Conservation (phyloP, 2,797 vertebrate genomes). For the Semotilus atromaculatus region DNA sequence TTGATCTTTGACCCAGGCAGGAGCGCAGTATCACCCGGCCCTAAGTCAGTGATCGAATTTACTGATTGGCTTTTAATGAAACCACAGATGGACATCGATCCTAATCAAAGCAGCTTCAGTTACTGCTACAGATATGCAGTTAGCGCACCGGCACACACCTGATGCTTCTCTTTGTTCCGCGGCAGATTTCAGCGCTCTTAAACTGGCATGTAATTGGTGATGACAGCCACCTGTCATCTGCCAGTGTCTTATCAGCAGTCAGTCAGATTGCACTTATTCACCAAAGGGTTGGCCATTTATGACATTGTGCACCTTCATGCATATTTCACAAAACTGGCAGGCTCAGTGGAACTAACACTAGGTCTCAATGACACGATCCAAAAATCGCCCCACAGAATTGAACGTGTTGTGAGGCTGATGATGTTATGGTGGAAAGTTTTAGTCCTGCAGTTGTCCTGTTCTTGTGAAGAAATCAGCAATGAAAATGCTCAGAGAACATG, state of each 20-base stretch:
- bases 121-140: conserved; percentile 43
- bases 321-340: conserved; percentile 51
- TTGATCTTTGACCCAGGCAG: conserved; percentile 53
- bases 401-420: background rate
- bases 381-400: conserved; percentile 1
- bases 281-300: conserved; percentile 39
- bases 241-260: conserved; percentile 47
- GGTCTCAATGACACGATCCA: conserved; percentile 37
- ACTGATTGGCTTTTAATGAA: conserved; percentile 59
- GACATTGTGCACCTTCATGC: conserved; percentile 52
- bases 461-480: background rate
- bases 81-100: conserved; percentile 53
- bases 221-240: conserved; percentile 56
- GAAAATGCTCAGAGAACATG: background rate
- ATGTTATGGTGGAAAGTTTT: background rate
- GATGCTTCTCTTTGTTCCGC: conserved; percentile 37
- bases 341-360: conserved; percentile 37
- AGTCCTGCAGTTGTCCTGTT: background rate
- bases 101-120: conserved; percentile 50
- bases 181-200: conserved; percentile 47
- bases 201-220: conserved; percentile 52
- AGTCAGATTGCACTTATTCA: conserved; percentile 54
- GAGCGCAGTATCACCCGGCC: conserved; percentile 33
- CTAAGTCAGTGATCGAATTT: conserved; percentile 42
- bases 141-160: conserved; percentile 19